Percentiles rank a stretch among this genome's conserved stretches.
Evolutionary conservation across 2,888 invertebrate species (phyloP).

Genomic region (Drosophila monieri): DNA sequence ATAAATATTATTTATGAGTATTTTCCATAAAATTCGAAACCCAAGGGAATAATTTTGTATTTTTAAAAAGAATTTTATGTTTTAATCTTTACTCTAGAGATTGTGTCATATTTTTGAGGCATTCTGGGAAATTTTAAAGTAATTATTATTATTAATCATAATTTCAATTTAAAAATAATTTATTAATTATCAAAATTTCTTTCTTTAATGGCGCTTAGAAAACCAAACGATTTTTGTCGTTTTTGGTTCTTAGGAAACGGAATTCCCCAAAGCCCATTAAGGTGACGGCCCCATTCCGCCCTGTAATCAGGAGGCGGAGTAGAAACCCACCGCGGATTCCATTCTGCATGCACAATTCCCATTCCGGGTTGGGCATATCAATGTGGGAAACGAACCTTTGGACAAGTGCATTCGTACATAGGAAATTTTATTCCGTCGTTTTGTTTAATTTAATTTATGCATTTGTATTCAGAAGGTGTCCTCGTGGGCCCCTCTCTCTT

Average conservation of each 20-base stretch:
- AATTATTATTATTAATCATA: too few relatives aligned
- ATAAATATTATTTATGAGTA: background rate
- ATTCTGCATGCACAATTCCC: conserved; percentile 67
- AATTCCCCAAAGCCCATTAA: conserved; percentile 43
- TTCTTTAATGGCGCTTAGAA: background rate
- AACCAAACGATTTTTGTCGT: background rate
- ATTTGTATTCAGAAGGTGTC: conserved; percentile 71
- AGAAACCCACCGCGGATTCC: conserved; percentile 38
- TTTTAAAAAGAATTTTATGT: background rate
- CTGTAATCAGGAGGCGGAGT: background rate
- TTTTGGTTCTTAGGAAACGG: conserved; percentile 30
- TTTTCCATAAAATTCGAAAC: background rate
- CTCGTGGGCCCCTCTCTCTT: conserved; percentile 27
- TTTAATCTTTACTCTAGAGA: too few relatives aligned
- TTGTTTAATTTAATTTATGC: conserved; percentile 62
- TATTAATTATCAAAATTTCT: too few relatives aligned
- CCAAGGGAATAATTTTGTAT: background rate
- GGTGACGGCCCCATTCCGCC: conserved; percentile 26
- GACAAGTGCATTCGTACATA: conserved; percentile 74
- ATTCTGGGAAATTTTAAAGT: too few relatives aligned
- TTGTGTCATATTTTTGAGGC: too few relatives aligned
- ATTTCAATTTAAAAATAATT: too few relatives aligned
- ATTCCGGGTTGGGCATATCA: conserved; percentile 45
- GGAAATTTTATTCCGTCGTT: conserved; percentile 66
- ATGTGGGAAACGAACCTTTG: conserved; percentile 62